A percentile compares a stretch with the other conserved stretches of the same genome.
Conservation (phyloP, 1,140 invertebrate species). For the Vollenhovia emeryi region DNA sequence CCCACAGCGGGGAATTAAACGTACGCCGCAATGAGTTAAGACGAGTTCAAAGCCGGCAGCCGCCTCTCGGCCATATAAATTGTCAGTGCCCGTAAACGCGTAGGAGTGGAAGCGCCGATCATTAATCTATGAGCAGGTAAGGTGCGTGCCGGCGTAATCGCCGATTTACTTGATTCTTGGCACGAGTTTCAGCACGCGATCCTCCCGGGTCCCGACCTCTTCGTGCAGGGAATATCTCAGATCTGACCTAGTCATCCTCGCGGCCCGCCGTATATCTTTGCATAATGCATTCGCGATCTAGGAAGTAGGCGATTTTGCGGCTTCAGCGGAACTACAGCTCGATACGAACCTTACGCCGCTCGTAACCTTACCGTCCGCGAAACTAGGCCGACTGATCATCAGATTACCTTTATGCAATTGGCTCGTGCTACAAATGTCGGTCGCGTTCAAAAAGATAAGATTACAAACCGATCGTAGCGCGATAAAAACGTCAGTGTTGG, state of each 20-base stretch:
- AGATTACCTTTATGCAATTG: constrained; percentile 60
- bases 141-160: constrained; percentile 59
- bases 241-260: constrained; percentile 76
- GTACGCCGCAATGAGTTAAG: constrained; percentile 21
- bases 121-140: constrained; percentile 70
- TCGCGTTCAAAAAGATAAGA: constrained; percentile 47
- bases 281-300: constrained; percentile 30
- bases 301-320: constrained; percentile 64
- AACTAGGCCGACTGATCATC: constrained; percentile 65
- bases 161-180: constrained; percentile 60
- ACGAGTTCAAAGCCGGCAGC: constrained; percentile 45
- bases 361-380: constrained; percentile 62
- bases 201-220: constrained; percentile 22
- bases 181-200: constrained; percentile 69
- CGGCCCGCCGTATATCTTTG: constrained; percentile 26
- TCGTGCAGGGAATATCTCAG: constrained; percentile 58
- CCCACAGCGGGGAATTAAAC: constrained; percentile 39
- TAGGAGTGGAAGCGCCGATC: constrained; percentile 68
- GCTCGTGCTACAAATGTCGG: constrained; percentile 43
- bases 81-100: constrained; percentile 62
- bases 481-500: neutral
- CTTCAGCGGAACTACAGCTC: constrained; percentile 63
- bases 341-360: constrained; percentile 59
- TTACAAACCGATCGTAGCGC: constrained; percentile 23
- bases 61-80: constrained; percentile 57